Percentiles rank a stretch among this genome's conserved stretches.
phyloP scores from a whole-genome alignment of 2,113 vertebrate species.

The Paracanthobrama guichenoti region DNA sequence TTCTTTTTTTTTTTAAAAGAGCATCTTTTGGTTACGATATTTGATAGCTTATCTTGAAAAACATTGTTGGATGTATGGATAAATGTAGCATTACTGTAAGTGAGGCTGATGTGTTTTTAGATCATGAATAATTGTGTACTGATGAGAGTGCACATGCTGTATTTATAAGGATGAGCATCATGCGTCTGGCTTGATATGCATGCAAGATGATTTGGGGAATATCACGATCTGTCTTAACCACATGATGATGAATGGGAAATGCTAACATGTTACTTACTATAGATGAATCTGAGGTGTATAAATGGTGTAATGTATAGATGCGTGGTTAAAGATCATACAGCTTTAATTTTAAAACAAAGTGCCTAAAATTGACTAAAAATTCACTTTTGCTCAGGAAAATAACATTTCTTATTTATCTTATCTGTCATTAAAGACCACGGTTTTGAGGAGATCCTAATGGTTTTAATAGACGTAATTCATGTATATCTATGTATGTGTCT shows the following conservation, averaged over 20 bases:
- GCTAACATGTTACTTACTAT: neutral
- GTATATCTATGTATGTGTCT: slow-evolving; percentile 1
- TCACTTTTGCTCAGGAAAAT: slow-evolving; percentile 9
- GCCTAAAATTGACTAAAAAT: neutral
- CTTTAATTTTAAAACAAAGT: slow-evolving; percentile 27
- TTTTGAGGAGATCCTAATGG: neutral
- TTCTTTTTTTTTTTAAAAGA: slow-evolving; percentile 10
- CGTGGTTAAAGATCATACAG: neutral
- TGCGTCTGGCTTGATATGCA: neutral
- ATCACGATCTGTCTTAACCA: neutral
- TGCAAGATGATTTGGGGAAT: slow-evolving; percentile 14
- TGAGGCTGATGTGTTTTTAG: slow-evolving; percentile 21
- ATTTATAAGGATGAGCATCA: neutral
- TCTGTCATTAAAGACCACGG: slow-evolving; percentile 2
- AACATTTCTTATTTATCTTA: neutral
- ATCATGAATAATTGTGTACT: slow-evolving; percentile 3
- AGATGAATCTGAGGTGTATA: neutral
- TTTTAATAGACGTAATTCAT: neutral
- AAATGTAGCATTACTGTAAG: neutral
- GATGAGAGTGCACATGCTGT: neutral
- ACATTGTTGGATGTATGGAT: neutral
- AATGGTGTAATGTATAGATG: neutral
- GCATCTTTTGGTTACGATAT: neutral
- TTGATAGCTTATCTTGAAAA: neutral
- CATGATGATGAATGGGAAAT: neutral